phyloP scores from a whole-genome alignment of 2,113 vertebrate species.

The Crocuta crocuta region DNA sequence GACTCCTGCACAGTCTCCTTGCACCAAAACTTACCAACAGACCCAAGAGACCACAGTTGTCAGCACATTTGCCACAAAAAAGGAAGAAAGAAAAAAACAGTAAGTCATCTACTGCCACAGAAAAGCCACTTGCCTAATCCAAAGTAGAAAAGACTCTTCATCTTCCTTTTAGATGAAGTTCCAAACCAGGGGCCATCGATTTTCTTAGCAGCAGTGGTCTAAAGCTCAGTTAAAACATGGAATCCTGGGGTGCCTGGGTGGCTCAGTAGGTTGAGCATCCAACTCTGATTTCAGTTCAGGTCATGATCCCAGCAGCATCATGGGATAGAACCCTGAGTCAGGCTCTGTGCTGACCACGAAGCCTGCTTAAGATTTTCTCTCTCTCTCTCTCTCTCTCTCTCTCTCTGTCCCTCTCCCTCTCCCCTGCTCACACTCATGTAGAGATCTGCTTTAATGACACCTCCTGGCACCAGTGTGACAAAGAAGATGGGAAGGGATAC shows the following conservation, averaged over 20 bases:
- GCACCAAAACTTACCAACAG: not conserved
- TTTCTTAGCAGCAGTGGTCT: slow-evolving; percentile 20
- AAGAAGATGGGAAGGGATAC: not conserved
- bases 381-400: too few relatives aligned
- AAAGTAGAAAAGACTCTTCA: not conserved
- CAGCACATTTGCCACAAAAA: not conserved
- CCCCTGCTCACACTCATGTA: too few relatives aligned
- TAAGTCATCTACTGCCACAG: not conserved
- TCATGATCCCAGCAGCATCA: too few relatives aligned
- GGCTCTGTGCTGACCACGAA: too few relatives aligned
- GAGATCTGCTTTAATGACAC: not conserved
- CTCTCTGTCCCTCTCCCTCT: too few relatives aligned
- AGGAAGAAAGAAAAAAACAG: not conserved
- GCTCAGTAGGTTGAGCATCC: too few relatives aligned
- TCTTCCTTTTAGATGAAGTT: slow-evolving; percentile 32
- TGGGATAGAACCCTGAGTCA: too few relatives aligned
- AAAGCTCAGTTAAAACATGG: not conserved
- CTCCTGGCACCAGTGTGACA: not conserved
- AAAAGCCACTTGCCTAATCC: slow-evolving; percentile 34
- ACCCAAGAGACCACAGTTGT: not conserved
- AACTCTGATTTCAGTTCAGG: too few relatives aligned
- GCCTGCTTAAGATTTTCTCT: too few relatives aligned
- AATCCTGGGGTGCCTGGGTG: not conserved
- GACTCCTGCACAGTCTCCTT: not conserved
- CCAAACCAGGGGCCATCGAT: not conserved